Conservation (phyloP, 2,888 invertebrate genomes). For the Lithosia quadra region DNA sequence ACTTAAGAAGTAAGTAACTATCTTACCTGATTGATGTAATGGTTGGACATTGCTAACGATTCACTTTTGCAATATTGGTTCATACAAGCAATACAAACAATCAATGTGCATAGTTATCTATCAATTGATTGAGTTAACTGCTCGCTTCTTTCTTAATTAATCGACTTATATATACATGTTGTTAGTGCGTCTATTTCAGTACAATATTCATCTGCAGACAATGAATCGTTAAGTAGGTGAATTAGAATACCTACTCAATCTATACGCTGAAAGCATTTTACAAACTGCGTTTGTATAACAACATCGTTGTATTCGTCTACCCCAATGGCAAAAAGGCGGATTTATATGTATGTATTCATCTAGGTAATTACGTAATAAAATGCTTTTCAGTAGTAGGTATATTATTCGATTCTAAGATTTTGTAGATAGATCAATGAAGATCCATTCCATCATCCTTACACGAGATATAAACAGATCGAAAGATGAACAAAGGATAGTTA, state of each 20-base stretch:
- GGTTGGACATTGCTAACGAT: not conserved
- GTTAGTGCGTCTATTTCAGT: slow-evolving; percentile 21
- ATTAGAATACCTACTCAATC: slow-evolving; percentile 1
- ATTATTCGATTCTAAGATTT: not conserved
- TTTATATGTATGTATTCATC: no score
- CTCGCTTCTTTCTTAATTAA: slow-evolving; percentile 32
- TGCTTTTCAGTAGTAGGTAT: not conserved
- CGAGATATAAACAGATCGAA: not conserved
- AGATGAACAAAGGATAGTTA: not conserved
- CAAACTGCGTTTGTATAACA: not conserved
- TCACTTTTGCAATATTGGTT: slow-evolving; percentile 27
- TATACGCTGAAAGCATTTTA: not conserved
- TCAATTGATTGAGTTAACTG: slow-evolving; percentile 46
- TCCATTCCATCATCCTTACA: no score
- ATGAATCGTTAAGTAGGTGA: slow-evolving; percentile 6
- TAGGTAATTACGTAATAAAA: no score
- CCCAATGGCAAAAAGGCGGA: no score
- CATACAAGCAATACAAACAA: slow-evolving; percentile 38
- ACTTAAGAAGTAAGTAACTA: no score
- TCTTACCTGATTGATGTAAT: not conserved
- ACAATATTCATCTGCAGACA: slow-evolving; percentile 26
- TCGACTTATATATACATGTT: slow-evolving; percentile 30
- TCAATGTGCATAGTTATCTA: slow-evolving; percentile 40
- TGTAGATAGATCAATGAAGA: not conserved
- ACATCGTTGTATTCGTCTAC: not conserved